Evolutionary conservation across 1,140 invertebrate genomes (phyloP).

Genomic region (Leptinotarsa lineolata): DNA sequence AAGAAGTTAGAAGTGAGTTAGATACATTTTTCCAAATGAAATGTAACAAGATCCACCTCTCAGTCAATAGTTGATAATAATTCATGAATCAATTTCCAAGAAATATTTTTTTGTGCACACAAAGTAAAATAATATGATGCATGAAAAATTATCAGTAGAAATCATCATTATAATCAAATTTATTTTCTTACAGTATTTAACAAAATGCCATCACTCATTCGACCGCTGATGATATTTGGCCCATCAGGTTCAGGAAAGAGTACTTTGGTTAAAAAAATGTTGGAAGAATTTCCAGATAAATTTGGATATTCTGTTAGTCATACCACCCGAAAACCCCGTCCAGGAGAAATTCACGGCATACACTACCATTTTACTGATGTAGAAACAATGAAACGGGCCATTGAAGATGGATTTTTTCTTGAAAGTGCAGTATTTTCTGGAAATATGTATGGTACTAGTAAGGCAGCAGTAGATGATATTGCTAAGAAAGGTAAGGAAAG

Average conservation of each 20-base stretch:
- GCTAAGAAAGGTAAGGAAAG: constrained; percentile 82
- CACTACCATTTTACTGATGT: constrained; percentile 90
- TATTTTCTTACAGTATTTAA: background rate
- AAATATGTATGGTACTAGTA: constrained; percentile 97
- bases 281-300: constrained; percentile 84
- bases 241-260: constrained; percentile 96
- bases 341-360: constrained; percentile 74
- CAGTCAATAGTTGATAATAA: too few species aligned
- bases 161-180: too few species aligned
- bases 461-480: constrained; percentile 83
- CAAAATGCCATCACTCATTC: background rate
- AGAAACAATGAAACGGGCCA: constrained; percentile 75
- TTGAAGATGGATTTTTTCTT: constrained; percentile 85
- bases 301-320: constrained; percentile 96
- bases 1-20: too few species aligned
- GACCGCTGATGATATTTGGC: constrained; percentile 87
- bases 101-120: too few species aligned
- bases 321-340: constrained; percentile 76
- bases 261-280: constrained; percentile 83
- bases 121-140: too few species aligned
- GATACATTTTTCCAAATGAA: too few species aligned
- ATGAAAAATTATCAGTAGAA: too few species aligned
- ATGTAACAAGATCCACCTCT: too few species aligned
- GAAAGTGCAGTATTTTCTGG: constrained; percentile 91
- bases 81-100: too few species aligned